phyloP scores from a whole-genome alignment of 2,888 invertebrate species.

The Catocala sponsa region DNA sequence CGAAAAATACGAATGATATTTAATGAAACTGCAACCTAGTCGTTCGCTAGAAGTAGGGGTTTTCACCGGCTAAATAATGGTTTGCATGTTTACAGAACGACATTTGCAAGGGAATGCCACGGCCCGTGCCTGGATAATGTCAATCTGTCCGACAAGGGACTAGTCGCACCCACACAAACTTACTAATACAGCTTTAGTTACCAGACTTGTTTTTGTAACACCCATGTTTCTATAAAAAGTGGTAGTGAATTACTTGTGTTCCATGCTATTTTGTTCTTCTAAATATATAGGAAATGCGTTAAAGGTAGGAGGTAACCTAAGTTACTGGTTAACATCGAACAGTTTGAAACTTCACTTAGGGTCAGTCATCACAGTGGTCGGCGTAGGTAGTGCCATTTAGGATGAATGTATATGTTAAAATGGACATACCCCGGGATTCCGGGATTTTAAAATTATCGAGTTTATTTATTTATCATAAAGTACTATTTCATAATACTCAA shows the following conservation, averaged over 20 bases:
- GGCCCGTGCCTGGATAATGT: constrained; percentile 56
- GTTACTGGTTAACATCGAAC: no score
- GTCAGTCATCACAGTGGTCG: no score
- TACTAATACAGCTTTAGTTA: constrained; percentile 38
- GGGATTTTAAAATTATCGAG: no score
- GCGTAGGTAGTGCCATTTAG: no score
- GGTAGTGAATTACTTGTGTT: neutral
- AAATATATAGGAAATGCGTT: no score
- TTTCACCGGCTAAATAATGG: constrained; percentile 43
- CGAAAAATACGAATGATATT: constrained; percentile 6
- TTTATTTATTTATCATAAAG: no score
- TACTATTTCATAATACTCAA: no score
- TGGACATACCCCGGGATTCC: no score
- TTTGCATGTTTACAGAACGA: constrained; percentile 51
- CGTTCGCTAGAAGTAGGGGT: constrained; percentile 24
- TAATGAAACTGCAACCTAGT: constrained; percentile 8
- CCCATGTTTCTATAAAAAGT: constrained; percentile 6
- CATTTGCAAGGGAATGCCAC: constrained; percentile 58
- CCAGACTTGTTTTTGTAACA: constrained; percentile 25
- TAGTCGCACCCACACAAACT: constrained; percentile 36
- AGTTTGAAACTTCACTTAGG: no score
- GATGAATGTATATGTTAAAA: no score
- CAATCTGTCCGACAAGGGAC: constrained; percentile 48
- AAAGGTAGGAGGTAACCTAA: no score
- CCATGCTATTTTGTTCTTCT: no score